Evolutionary conservation across 2,888 invertebrate genomes (phyloP), one percentile per base, ranked within the genome.

Genomic region (Bugulina stolonifera): DNA sequence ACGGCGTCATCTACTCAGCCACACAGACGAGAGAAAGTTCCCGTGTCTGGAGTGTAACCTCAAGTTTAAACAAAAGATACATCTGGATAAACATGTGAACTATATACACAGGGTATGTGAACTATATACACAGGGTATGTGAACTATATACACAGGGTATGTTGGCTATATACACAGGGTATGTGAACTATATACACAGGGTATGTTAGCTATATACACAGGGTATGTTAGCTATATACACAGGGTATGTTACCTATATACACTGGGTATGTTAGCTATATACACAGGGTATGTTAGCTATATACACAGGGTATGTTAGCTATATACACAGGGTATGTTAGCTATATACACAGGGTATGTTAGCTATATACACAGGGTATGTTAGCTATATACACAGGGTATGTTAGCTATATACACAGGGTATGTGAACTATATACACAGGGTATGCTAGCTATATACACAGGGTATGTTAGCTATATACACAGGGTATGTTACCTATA

Each of bases 41-140:
- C 72, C 75, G 52, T 83, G 83, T 75, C 64, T 57, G 32, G 73
- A 75, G 22, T 83, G 83, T 75, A 74, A 74, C 5, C 74, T 78
- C 29, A 74, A 75, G 71, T 83, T 82, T 75, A 72, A 81, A 69
- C 83, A 83, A 77, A 83, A 83, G 74, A 81, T 82, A 35, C 83
- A 83, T 73, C 78, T 83, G 58, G 79, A 80, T 71, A 74, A 82
- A 43, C 83, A 83, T 73, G 75, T 81, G 58, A 80, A 80, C 71
- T 82, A 81, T 72, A 80, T 79, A 75, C 82, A 82, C 75, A 78
- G 80, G 80, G 82, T 81, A 71, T 18, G 43, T 25, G 27, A 5
- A 69, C 27, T 18, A 18, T 69, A 43, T 18, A 43, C 5, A 43
- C 43, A 43, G 43, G 18, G 43, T 43, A 43, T 10, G 43, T 43